Conservation (phyloP, 2,113 vertebrate genomes). For the Colinus virginianus region DNA sequence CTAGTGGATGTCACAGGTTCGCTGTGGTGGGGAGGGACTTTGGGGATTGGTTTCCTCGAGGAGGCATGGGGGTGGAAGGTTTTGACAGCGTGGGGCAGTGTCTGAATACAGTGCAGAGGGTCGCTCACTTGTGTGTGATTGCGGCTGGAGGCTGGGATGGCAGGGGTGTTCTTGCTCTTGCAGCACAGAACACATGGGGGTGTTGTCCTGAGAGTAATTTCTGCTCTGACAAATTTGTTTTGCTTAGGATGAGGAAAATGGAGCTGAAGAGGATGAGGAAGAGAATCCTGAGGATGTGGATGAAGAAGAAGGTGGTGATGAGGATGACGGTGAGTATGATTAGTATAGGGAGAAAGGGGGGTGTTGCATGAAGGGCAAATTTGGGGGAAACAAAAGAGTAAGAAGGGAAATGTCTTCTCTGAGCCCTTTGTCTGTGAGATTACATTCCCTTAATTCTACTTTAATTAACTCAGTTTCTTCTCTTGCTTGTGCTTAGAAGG, state of each 20-base stretch:
- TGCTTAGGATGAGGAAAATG: constrained; percentile 80
- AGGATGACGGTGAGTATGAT: constrained; percentile 76
- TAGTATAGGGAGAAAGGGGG: background rate
- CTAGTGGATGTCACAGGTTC: background rate
- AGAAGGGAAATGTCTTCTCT: background rate
- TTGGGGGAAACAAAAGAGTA: background rate
- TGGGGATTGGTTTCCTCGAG: background rate
- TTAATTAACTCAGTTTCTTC: background rate
- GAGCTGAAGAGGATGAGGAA: constrained; percentile 82
- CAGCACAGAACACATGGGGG: background rate
- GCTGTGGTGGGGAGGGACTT: background rate
- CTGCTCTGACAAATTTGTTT: background rate
- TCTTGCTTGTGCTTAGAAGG: constrained; percentile 72
- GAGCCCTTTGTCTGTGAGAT: background rate
- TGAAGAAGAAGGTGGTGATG: constrained; percentile 78
- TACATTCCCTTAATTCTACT: background rate
- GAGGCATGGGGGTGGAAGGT: background rate
- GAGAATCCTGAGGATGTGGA: constrained; percentile 83
- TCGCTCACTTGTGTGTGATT: background rate
- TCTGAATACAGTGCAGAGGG: background rate
- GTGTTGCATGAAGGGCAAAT: background rate
- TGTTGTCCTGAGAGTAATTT: background rate
- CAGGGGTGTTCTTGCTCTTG: background rate
- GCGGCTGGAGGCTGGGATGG: background rate
- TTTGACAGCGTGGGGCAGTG: background rate